Conservation (phyloP, 2,888 invertebrate species). For the Cerastis rubricosa region DNA sequence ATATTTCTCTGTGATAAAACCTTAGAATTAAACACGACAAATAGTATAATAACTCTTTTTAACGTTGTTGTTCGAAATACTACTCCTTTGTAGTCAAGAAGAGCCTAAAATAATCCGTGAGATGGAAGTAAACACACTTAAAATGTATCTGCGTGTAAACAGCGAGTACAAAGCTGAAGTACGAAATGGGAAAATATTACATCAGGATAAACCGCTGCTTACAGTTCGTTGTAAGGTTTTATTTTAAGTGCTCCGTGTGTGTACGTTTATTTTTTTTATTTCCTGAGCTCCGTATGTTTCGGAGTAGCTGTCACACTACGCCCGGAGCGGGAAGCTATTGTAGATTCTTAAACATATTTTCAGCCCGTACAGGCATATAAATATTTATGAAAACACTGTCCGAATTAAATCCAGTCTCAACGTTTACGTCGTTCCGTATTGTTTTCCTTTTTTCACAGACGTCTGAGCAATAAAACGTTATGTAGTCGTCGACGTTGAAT, state of each 20-base stretch:
- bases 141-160: conserved; percentile 56
- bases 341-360: conserved; percentile 78
- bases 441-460: conserved; percentile 73
- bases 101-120: conserved; percentile 55
- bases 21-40: conserved; percentile 52
- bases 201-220: conserved; percentile 74
- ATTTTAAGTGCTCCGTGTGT: conserved; percentile 72
- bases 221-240: conserved; percentile 75
- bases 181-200: conserved; percentile 69
- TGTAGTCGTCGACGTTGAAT: conserved; percentile 74
- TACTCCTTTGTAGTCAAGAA: conserved; percentile 38
- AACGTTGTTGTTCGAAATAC: conserved; percentile 34
- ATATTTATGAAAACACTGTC: conserved; percentile 82
- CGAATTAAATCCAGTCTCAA: conserved; percentile 80
- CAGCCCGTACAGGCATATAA: conserved; percentile 71
- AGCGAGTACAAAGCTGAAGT: conserved; percentile 62
- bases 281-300: conserved; percentile 70
- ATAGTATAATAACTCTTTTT: conserved; percentile 44
- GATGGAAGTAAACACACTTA: conserved; percentile 55
- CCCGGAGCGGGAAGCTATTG: conserved; percentile 71
- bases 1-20: conserved; percentile 57
- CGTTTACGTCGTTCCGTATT: conserved; percentile 77
- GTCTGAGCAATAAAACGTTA: conserved; percentile 74
- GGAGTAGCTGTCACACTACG: conserved; percentile 77
- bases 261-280: conserved; percentile 69